These are phyloP conservation scores for Orycteropus afer DNA, from an alignment of 2,113 vertebrate genomes.

Conservation along the genomic window DNA sequence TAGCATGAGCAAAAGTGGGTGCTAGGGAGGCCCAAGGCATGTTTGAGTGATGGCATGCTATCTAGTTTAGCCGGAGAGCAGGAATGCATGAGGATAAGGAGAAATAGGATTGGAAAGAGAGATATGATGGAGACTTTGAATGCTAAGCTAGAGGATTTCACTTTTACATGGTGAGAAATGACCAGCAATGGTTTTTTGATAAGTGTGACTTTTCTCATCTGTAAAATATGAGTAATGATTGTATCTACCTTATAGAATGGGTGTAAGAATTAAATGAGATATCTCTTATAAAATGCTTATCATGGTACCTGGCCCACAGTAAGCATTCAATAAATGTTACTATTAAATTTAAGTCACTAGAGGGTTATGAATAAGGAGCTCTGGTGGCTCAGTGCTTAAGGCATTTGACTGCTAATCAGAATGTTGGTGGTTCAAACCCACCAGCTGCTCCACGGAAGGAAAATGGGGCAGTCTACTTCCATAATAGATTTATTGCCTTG, in stretches of 20 bases:
- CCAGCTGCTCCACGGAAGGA: too few relatives aligned
- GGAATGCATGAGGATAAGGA: not conserved
- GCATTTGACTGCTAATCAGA: too few relatives aligned
- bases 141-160: not conserved
- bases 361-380: too few relatives aligned
- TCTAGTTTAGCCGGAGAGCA: not conserved
- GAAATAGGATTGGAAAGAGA: not conserved
- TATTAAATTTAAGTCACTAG: not conserved
- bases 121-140: not conserved
- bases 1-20: not conserved
- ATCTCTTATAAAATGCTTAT: not conserved
- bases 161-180: not conserved
- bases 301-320: not conserved
- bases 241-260: not conserved
- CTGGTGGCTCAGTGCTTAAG: too few relatives aligned
- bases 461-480: too few relatives aligned
- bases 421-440: too few relatives aligned
- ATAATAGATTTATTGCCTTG: too few relatives aligned
- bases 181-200: too few relatives aligned
- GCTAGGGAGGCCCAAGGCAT: not conserved
- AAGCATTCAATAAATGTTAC: not conserved
- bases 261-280: not conserved
- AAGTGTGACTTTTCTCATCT: not conserved
- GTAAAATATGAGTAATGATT: not conserved
- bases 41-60: not conserved